Conservation (phyloP, 2,113 vertebrate genomes). For the Neolamprologus tretocephalus region DNA sequence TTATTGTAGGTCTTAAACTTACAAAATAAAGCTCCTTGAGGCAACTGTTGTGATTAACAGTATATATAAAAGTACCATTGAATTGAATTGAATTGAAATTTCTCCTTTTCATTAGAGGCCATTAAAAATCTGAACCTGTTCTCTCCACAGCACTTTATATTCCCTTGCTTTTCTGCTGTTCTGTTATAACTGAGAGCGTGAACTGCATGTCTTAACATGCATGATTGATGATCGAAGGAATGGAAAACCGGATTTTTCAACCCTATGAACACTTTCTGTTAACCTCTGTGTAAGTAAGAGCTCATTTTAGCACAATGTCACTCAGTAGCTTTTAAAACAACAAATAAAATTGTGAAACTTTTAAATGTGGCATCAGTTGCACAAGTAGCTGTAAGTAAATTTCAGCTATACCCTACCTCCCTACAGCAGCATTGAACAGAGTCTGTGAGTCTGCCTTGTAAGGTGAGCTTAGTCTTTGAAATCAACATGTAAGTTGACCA, state of each 20-base stretch:
- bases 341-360: neutral
- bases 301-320: neutral
- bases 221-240: neutral
- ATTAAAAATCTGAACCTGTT: neutral
- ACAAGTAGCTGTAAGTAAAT: neutral
- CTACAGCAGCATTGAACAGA: neutral
- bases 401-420: neutral
- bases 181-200: neutral
- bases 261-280: rapidly evolving
- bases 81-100: neutral
- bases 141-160: neutral
- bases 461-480: neutral
- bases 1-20: neutral
- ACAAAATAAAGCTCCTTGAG: neutral
- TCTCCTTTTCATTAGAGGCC: neutral
- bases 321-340: neutral
- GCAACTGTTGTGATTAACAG: neutral
- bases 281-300: neutral
- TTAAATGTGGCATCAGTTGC: neutral
- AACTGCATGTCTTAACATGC: neutral
- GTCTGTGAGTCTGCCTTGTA: neutral
- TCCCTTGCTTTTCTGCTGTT: neutral
- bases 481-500: neutral
- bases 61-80: neutral
- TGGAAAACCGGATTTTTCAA: neutral